Evolutionary conservation across 2,113 vertebrate genomes (phyloP).

Genomic region (Onychostruthus taczanowskii): DNA sequence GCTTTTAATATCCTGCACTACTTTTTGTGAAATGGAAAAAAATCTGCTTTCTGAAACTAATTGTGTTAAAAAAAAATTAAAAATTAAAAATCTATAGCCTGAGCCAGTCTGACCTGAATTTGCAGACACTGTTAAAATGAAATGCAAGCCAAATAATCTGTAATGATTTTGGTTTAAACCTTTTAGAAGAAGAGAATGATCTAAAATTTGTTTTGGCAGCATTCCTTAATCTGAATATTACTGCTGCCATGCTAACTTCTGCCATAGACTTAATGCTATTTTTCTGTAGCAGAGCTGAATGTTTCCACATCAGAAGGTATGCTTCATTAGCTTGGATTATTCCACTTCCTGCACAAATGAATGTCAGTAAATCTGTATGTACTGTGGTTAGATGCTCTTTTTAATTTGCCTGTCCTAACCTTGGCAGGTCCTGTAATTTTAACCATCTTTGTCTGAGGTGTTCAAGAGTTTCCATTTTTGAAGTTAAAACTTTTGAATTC

Average conservation of each 20-base stretch:
- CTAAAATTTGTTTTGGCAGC: conserved; percentile 51
- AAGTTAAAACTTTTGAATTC: neutral
- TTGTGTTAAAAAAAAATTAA: neutral
- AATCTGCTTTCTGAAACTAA: neutral
- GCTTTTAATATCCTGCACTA: neutral
- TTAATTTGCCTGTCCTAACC: conserved; percentile 26
- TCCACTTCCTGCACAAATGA: conserved; percentile 30
- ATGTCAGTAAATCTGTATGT: conserved; percentile 21
- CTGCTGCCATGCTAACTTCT: conserved; percentile 28
- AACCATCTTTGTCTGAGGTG: neutral
- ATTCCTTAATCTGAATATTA: conserved; percentile 44
- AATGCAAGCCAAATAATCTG: conserved; percentile 31
- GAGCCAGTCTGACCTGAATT: neutral
- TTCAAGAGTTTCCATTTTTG: neutral
- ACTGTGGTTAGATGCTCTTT: neutral
- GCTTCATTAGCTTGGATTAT: conserved; percentile 57
- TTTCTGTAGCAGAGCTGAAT: conserved; percentile 26
- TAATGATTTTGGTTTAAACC: conserved; percentile 15
- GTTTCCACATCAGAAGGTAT: conserved; percentile 25
- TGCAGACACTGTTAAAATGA: neutral
- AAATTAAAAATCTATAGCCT: neutral
- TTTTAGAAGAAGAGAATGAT: conserved; percentile 23
- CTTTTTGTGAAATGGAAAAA: neutral
- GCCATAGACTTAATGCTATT: conserved; percentile 17
- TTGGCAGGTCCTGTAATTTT: conserved; percentile 1